phyloP scores from a whole-genome alignment of 1,140 invertebrate genomes.

The Laupala kohalensis region DNA sequence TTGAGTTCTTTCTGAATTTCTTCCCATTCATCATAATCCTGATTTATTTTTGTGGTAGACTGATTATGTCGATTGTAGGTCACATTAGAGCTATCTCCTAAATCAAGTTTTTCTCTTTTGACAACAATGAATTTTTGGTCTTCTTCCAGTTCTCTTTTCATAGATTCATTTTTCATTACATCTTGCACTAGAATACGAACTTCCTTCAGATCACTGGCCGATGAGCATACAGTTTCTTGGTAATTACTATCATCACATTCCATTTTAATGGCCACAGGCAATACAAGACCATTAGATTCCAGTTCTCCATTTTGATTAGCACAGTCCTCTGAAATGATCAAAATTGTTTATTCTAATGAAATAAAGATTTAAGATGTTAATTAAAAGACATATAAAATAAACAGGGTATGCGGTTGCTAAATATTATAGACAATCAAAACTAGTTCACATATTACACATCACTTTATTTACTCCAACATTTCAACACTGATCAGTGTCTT shows the following conservation, averaged over 20 bases:
- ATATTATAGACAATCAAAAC: no score
- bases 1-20: slow-evolving; percentile 53
- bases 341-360: no score
- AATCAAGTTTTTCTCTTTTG: slow-evolving; percentile 26
- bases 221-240: not conserved
- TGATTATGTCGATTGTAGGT: not conserved
- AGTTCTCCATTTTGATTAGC: not conserved
- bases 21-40: slow-evolving; percentile 50
- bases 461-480: no score
- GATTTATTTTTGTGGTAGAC: slow-evolving; percentile 5
- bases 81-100: not conserved
- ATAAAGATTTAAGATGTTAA: no score
- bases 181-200: slow-evolving; percentile 18
- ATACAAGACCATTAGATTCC: not conserved
- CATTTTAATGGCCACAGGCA: not conserved
- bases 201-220: slow-evolving; percentile 16
- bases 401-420: no score
- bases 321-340: not conserved
- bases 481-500: no score
- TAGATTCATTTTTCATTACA: slow-evolving; percentile 15
- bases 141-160: slow-evolving; percentile 26
- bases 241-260: not conserved
- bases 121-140: slow-evolving; percentile 30
- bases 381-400: no score
- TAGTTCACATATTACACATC: no score